phyloP scores from a whole-genome alignment of 2,888 invertebrate species.

The Biston betularia region DNA sequence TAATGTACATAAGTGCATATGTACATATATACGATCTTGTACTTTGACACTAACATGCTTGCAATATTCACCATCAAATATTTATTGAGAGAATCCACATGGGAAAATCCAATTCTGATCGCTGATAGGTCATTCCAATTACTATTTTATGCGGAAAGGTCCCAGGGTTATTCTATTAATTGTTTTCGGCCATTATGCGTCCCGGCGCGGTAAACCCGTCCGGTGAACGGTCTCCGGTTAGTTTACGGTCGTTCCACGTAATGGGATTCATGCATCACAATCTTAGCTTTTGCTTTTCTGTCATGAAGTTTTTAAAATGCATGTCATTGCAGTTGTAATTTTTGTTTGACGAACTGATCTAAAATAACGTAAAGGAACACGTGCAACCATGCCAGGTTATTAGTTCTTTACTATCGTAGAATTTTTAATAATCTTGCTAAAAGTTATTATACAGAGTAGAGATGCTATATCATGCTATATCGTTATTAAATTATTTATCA shows the following conservation, averaged over 20 bases:
- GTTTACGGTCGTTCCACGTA: conserved; percentile 59
- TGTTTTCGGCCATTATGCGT: conserved; percentile 62
- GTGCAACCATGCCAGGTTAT: too few relatives aligned
- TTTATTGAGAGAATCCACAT: conserved; percentile 11
- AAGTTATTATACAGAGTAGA: too few relatives aligned
- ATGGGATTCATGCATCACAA: conserved; percentile 61
- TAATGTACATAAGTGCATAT: too few relatives aligned
- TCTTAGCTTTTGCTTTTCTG: conserved; percentile 45
- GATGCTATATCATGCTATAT: too few relatives aligned
- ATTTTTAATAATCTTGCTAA: too few relatives aligned
- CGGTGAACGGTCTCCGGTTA: conserved; percentile 47
- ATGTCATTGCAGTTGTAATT: not conserved
- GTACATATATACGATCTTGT: too few relatives aligned
- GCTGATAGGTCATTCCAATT: conserved; percentile 57
- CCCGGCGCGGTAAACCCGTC: conserved; percentile 53
- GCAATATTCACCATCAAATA: conserved; percentile 14
- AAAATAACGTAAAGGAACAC: not conserved
- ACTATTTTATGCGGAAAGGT: conserved; percentile 58
- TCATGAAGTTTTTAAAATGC: not conserved
- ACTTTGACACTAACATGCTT: not conserved
- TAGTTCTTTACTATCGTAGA: too few relatives aligned
- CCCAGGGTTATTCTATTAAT: conserved; percentile 62
- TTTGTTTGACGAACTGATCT: not conserved
- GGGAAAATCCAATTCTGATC: conserved; percentile 44
- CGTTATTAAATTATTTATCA: too few relatives aligned